Evolutionary conservation across 1,140 invertebrate species (phyloP), one percentile per base, ranked within the genome.

Genomic region (Listronotus bonariensis): DNA sequence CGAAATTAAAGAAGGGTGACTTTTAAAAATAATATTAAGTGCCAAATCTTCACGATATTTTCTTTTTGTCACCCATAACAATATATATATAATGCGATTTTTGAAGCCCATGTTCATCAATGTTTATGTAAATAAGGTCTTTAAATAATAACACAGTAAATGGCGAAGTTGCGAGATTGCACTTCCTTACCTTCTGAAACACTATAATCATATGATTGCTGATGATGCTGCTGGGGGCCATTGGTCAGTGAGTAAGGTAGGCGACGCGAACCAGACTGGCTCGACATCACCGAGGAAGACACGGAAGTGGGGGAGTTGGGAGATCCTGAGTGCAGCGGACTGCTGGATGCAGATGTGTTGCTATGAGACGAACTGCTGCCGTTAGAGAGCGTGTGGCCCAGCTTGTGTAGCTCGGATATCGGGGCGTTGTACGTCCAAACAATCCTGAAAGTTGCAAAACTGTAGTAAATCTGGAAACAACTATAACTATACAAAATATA

Each of bases 351-450:
- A 53, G 85, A 83, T 26, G 83, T 82, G 55, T 88, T 89, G 71
- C 82, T 85, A 71, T 86, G 82, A 65, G 81, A 78, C 73, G 86
- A 84, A 68, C 83, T 81, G 76, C 83, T 84, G 67, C 82, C 84
- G 65, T 84, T 83, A 34, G 82, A 81, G 61, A 79, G 79, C 45
- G 82, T 82, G 45, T 82, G 80, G 54, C 79, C 80, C 57, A 80
- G 81, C 53, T 81, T 75, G 57, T 76, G 75, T 49, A 79, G 75
- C 59, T 70, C 69, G 68, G 74, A 70, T 5, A 90, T 83, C 11
- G 92, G 90, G 20, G 91, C 90, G 80, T 95, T 94, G 81, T 92
- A 93, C n/a, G 91, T 93, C 92, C 92, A 93, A 11, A 93, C 90
- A 68, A 93, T 92, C 65, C 91, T 85, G 74, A 8, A 65, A 56